phyloP scores from a whole-genome alignment of 2,888 invertebrate genomes.

The Macrophya annulata region DNA sequence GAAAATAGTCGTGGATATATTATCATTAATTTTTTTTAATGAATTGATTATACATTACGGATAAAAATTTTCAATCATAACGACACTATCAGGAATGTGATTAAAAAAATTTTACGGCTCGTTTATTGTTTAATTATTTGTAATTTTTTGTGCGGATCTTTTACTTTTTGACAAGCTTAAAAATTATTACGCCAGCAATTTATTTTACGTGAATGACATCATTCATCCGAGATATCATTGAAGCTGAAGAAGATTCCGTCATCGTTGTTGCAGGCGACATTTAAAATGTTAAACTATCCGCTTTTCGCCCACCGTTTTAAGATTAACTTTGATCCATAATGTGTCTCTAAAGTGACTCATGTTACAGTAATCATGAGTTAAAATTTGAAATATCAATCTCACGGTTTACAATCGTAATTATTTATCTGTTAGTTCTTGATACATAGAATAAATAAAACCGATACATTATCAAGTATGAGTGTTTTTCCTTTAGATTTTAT shows the following conservation, averaged over 20 bases:
- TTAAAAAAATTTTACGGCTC: not conserved
- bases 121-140: not conserved
- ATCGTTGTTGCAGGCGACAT: conserved; percentile 11
- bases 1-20: conserved; percentile 1
- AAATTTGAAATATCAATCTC: conserved; percentile 22
- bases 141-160: not conserved
- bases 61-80: not conserved
- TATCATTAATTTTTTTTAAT: conserved; percentile 18
- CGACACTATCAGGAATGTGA: not conserved
- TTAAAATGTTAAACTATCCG: not conserved
- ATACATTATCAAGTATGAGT: conserved; percentile 14
- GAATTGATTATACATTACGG: not conserved
- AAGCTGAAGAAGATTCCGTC: conserved; percentile 25
- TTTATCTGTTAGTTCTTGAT: conserved; percentile 32
- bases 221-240: not conserved
- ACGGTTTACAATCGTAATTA: not conserved
- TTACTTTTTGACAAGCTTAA: not conserved
- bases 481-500: not conserved
- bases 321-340: conserved; percentile 19
- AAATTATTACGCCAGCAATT: conserved; percentile 45
- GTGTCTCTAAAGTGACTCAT: conserved; percentile 5
- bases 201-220: conserved; percentile 52
- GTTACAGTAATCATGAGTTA: not conserved
- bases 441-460: conserved; percentile 12
- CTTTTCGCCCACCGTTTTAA: conserved; percentile 6